These are phyloP conservation scores for Ptychochromis oligacanthus DNA, from an alignment of 2,113 vertebrate species.

Conservation along the genomic window DNA sequence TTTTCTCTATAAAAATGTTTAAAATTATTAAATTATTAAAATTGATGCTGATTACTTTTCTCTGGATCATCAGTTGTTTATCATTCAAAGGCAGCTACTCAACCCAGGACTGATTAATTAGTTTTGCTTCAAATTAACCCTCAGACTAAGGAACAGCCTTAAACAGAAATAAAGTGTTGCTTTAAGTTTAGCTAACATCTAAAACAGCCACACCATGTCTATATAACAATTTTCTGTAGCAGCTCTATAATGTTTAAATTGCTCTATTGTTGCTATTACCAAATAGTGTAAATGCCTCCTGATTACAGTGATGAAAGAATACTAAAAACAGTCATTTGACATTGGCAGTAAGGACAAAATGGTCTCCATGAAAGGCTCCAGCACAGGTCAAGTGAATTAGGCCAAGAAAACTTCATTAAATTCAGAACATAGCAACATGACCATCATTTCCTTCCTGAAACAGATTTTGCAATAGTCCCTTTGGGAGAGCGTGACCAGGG, in stretches of 20 bases:
- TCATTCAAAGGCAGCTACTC: neutral
- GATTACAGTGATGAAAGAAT: conserved; percentile 6
- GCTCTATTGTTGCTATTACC: neutral
- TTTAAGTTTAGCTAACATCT: neutral
- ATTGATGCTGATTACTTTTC: neutral
- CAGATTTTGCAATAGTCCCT: conserved; percentile 9
- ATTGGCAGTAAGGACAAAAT: neutral
- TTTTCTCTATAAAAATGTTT: too few species aligned
- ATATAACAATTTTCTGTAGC: neutral
- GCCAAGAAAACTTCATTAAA: neutral
- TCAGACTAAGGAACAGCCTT: neutral
- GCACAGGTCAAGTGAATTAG: neutral
- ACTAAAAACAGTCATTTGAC: conserved; percentile 16
- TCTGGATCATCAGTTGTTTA: neutral
- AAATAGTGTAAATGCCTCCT: neutral
- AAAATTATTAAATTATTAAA: neutral
- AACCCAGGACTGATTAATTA: neutral
- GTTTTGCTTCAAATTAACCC: neutral
- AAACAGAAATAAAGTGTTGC: neutral
- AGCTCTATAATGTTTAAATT: neutral
- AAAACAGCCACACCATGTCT: neutral
- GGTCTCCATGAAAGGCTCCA: neutral
- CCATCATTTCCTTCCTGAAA: conserved; percentile 50
- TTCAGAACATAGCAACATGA: neutral
- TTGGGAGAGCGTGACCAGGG: neutral